These are phyloP conservation scores for Falco biarmicus DNA, from an alignment of 2,797 vertebrate species.

Conservation along the genomic window DNA sequence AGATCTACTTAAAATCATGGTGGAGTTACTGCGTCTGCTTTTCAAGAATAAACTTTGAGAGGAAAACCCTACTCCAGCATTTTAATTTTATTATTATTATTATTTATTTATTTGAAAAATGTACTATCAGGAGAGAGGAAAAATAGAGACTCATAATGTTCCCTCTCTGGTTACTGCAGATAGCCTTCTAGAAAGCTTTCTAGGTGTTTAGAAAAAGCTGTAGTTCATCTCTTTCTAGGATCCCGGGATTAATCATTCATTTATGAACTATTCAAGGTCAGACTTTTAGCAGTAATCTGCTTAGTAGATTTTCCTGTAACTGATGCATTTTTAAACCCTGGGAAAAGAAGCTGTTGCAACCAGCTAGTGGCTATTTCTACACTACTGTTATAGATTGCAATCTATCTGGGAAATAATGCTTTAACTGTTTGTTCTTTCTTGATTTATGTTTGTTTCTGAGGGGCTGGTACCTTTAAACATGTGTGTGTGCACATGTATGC, in stretches of 20 bases:
- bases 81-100: no score
- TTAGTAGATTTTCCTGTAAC: not conserved
- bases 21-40: not conserved
- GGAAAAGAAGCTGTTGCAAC: not conserved
- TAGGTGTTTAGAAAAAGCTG: not conserved
- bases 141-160: not conserved
- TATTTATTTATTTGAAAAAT: not conserved
- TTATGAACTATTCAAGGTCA: not conserved
- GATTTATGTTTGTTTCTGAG: not conserved
- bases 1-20: not conserved
- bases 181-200: not conserved
- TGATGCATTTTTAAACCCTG: conserved; percentile 1
- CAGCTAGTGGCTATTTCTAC: not conserved
- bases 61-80: not conserved
- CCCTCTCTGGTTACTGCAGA: not conserved
- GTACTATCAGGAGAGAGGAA: not conserved
- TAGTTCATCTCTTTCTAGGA: not conserved
- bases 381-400: not conserved
- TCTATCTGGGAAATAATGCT: not conserved
- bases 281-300: not conserved
- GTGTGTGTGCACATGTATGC: rapidly evolving
- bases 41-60: not conserved
- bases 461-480: not conserved
- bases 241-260: not conserved
- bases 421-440: not conserved